phyloP scores from a whole-genome alignment of 1,140 invertebrate genomes.

The Drosophila malerkotliana region DNA sequence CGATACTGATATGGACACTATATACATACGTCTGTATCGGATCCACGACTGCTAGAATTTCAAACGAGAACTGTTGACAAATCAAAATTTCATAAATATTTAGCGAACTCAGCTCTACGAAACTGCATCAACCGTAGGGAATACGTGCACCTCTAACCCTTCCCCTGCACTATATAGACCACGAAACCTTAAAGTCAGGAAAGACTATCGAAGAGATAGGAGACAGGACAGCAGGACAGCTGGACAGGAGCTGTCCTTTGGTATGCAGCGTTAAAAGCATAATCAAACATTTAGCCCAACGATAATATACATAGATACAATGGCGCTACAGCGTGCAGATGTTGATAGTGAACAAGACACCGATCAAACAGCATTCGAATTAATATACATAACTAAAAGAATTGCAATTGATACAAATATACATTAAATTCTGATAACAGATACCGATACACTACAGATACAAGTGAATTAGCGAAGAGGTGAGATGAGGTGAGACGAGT shows the following conservation, averaged over 20 bases:
- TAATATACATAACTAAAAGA: slow-evolving; percentile 70
- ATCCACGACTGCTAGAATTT: slow-evolving; percentile 82
- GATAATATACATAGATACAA: slow-evolving; percentile 77
- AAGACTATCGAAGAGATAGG: not conserved
- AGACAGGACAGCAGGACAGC: not conserved
- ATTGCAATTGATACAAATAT: slow-evolving; percentile 37
- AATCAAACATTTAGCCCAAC: slow-evolving; percentile 83
- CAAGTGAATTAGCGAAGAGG: slow-evolving; percentile 10
- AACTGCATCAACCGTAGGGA: slow-evolving; percentile 22
- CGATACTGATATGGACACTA: slow-evolving; percentile 45
- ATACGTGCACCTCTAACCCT: slow-evolving; percentile 16
- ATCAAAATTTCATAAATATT: slow-evolving; percentile 73
- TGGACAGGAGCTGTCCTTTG: slow-evolving; percentile 26
- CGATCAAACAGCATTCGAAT: slow-evolving; percentile 71
- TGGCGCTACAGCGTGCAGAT: slow-evolving; percentile 69
- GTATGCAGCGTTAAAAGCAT: slow-evolving; percentile 55
- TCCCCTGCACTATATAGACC: slow-evolving; percentile 2
- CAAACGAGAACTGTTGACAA: slow-evolving; percentile 81
- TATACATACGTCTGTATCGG: slow-evolving; percentile 45
- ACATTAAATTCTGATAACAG: slow-evolving; percentile 19
- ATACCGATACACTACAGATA: slow-evolving; percentile 8
- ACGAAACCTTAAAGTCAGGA: slow-evolving; percentile 3
- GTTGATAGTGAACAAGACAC: slow-evolving; percentile 71
- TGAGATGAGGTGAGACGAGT: slow-evolving; percentile 32
- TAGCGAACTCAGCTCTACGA: slow-evolving; percentile 50